Percentiles rank a stretch among this genome's conserved stretches.
These are phyloP conservation scores for Sinocyclocheilus anophthalmus DNA, from an alignment of 2,113 vertebrate genomes.

Conservation along the genomic window DNA sequence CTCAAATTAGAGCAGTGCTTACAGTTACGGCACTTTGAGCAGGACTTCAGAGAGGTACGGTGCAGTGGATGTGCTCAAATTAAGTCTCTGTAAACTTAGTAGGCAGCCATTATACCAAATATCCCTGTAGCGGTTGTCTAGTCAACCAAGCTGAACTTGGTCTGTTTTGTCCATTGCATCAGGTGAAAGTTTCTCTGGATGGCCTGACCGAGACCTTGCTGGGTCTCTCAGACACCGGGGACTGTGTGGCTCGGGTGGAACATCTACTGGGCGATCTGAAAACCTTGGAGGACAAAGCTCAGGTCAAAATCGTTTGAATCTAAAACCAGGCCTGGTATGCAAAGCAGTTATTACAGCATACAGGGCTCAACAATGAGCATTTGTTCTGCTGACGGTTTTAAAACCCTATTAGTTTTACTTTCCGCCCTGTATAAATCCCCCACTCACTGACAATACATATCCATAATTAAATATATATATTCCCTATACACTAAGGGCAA, in stretches of 20 bases:
- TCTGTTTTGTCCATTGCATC: background rate
- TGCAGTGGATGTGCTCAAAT: background rate
- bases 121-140: background rate
- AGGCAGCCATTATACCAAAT: background rate
- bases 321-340: background rate
- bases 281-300: constrained; percentile 83
- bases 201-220: constrained; percentile 78
- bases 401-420: no score
- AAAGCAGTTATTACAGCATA: background rate
- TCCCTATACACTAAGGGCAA: no score
- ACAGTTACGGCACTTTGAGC: constrained; percentile 93
- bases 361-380: background rate
- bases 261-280: constrained; percentile 84
- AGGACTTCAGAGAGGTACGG: constrained; percentile 89
- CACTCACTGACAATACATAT: no score
- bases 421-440: background rate
- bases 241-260: constrained; percentile 81
- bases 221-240: constrained; percentile 77
- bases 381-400: background rate
- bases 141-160: background rate
- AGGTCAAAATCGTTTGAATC: constrained; percentile 70
- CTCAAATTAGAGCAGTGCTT: constrained; percentile 90
- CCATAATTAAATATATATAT: no score
- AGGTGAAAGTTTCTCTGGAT: constrained; percentile 88
- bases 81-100: background rate